Percentiles rank a stretch among this genome's conserved stretches.
Conservation (phyloP, 2,888 invertebrate genomes). For the Prenolepis imparis region DNA sequence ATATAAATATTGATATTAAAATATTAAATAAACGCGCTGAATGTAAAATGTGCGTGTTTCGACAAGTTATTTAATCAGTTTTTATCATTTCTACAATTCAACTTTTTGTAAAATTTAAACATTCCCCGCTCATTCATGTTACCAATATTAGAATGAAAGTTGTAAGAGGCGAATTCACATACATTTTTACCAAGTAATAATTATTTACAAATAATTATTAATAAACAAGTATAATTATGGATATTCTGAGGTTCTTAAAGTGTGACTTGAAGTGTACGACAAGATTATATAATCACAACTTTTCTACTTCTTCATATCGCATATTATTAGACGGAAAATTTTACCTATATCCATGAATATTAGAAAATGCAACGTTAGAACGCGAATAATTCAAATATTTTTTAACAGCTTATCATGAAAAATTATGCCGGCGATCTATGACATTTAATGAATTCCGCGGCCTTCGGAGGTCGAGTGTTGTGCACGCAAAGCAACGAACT, state of each 20-base stretch:
- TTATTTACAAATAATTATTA: constrained; percentile 9
- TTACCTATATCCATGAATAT: constrained; percentile 3
- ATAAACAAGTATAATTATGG: constrained; percentile 14
- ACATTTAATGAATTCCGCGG: constrained; percentile 69
- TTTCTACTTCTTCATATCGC: neutral
- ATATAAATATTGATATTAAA: constrained; percentile 33
- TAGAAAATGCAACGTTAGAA: neutral
- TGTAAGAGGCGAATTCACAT: neutral
- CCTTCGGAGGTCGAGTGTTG: constrained; percentile 72
- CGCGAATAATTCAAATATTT: constrained; percentile 23
- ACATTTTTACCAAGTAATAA: neutral
- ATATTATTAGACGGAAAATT: neutral
- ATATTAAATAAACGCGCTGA: constrained; percentile 26
- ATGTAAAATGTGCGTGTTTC: neutral
- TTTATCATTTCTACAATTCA: constrained; percentile 17
- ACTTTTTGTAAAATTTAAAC: constrained; percentile 1
- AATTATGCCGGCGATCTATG: constrained; percentile 59
- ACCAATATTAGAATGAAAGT: constrained; percentile 10
- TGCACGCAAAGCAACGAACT: constrained; percentile 72
- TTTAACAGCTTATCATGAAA: constrained; percentile 27
- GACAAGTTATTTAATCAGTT: constrained; percentile 37
- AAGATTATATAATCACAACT: neutral
- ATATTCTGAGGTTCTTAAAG: constrained; percentile 1
- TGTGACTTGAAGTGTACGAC: neutral
- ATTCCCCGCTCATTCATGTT: neutral